Base-by-base conservation (phyloP, 2,113 vertebrate species). In the Rattus rattus region DNA sequence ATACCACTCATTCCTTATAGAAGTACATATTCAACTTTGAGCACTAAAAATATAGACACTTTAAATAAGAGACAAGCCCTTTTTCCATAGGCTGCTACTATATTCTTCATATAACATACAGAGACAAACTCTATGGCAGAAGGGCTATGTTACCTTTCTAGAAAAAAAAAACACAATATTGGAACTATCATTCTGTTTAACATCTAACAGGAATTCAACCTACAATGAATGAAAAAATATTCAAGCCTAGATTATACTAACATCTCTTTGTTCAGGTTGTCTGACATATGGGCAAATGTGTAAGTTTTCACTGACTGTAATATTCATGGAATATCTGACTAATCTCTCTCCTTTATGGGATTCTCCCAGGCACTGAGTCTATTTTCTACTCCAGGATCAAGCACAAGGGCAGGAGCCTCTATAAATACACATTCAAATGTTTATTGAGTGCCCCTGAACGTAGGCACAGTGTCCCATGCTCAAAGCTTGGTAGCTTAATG, bases 391-490 rank as follows among this genome's bases (percentile, higher is more conserved):
- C 61, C 28, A 49, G 16, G 83, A 67, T 10, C 22, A 67, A 86
- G 16, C 28, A 67, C 83, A 67, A 49, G 47, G 30, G 43, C 59
- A 75, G 56, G 20, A 5, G 67, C 30, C 52, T 93, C 84, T 70
- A 28, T 88, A 90, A 91, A 76, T 63, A 39, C 49, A n/a, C 47
- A 88, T 39, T 94, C 22, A 79, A 59, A 80, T 95, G 83, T 85
- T 75, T 95, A 91, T 43, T 65, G 67, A 89, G 65, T 76, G 20
- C 2, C 84, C 80, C 83, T 85, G 85, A 69, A 54, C 65, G 33
- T 72, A 94, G 63, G 63, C 56, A 72, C 26, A 83, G 47, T 79
- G 69, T 49, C 83, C 75, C 85, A 36, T 1, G 52, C 87, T 93
- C n/a, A 84, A 59, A 49, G 24, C 73, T 75, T 72, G 54, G 39